Evolutionary conservation across 2,888 invertebrate genomes (phyloP).

Genomic region (Coelinius sp.): DNA sequence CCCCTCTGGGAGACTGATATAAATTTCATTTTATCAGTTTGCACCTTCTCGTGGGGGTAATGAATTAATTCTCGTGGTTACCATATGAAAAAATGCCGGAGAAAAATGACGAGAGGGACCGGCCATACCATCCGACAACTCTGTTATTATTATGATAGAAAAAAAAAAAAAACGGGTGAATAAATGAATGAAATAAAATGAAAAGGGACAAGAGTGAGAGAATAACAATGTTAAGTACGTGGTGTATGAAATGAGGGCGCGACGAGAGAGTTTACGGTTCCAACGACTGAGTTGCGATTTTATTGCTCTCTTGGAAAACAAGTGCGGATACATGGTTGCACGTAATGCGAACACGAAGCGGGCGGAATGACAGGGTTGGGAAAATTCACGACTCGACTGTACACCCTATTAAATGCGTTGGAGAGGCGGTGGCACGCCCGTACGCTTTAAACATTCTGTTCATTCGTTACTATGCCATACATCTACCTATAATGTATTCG

Average conservation of each 20-base stretch:
- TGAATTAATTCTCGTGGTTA: conserved; percentile 47
- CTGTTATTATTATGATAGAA: not conserved
- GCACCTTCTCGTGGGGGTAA: conserved; percentile 50
- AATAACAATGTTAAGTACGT: conserved; percentile 30
- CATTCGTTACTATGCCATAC: conserved; percentile 41
- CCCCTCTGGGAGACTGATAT: conserved; percentile 46
- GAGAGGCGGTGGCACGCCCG: conserved; percentile 45
- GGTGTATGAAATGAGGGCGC: conserved; percentile 31
- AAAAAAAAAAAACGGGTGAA: conserved; percentile 10
- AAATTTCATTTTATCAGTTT: conserved; percentile 51
- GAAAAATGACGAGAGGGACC: conserved; percentile 39
- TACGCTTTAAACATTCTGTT: conserved; percentile 47
- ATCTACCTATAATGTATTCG: conserved; percentile 6
- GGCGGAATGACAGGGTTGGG: conserved; percentile 46
- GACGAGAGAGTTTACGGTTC: conserved; percentile 27
- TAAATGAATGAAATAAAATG: not conserved
- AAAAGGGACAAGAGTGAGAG: not conserved
- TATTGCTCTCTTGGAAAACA: conserved; percentile 47
- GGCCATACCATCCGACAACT: not conserved
- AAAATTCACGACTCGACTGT: conserved; percentile 56
- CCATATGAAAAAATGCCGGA: conserved; percentile 31
- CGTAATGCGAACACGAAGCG: conserved; percentile 45
- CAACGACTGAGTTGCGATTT: conserved; percentile 44
- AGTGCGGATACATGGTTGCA: conserved; percentile 46
- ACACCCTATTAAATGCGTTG: conserved; percentile 58